Evolutionary conservation across 2,797 vertebrate species (phyloP), one percentile per base, ranked within the genome.

Genomic region (Pyrocephalus nanus): DNA sequence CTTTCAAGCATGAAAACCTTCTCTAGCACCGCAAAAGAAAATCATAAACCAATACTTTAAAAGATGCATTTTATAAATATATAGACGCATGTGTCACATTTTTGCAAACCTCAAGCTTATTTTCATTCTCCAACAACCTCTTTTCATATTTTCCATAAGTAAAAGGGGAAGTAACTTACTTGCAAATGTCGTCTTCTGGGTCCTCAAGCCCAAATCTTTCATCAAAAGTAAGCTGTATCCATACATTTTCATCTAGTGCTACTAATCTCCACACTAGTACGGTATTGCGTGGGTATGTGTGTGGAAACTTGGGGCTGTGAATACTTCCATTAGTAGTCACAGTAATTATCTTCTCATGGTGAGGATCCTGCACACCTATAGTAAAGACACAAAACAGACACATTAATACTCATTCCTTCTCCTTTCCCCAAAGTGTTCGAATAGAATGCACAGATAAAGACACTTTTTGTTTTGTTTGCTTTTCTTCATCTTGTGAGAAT

Each of bases 121-220:
- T 36, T 81, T 51, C 9, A 79, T 32, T 15, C 42, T 42, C 0
- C 16, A 23, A 19, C 14, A 77, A 75, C 7, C 6, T 47, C 20
- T 30, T 43, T 66, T 76, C 23, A 42, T 48, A 72, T 73, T 64
- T 71, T 79, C 75, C 4, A 40, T 58, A 34, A 66, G 29, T 38
- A 40, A 74, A 87, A 69, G 15, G 11, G 38, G 45, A 76, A 80
- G 20, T 16, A 54, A 98, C 99, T 99, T 99, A 99, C 99, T 99
- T 99, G 99, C 99, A 99, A 96, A 99, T 98, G 74, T 98, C 99
- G 70, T 99, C 99, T 97, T 99, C 99, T 34, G 99, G 98, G 94
- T 99, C 99, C 97, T 99, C 99, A 91, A 99, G 98, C 91, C 99
- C 99, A 95, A 99, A 99, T 72, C 98, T 98, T 84, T 99, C 98